Evolutionary conservation across 2,888 invertebrate species (phyloP).

Genomic region (Sclerodermus sp.): DNA sequence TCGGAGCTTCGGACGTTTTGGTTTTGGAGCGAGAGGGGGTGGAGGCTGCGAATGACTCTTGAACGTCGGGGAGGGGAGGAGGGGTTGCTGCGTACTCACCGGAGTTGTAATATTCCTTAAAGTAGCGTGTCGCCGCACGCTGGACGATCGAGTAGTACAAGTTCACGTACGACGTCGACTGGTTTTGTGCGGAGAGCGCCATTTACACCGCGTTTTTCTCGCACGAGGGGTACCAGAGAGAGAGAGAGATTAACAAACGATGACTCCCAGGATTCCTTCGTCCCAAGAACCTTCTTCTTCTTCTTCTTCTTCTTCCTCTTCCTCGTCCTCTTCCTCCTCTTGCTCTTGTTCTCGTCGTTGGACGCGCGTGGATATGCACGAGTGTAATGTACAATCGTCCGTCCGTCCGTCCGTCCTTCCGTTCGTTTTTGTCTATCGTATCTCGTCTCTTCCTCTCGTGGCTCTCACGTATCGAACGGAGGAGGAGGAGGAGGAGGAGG

Average conservation of each 20-base stretch:
- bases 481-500: too few species aligned
- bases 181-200: conserved; percentile 58
- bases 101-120: conserved; percentile 70
- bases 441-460: not conserved
- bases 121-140: conserved; percentile 68
- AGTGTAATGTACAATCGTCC: not conserved
- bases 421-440: too few species aligned
- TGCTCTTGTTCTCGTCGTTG: too few species aligned
- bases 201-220: conserved; percentile 49
- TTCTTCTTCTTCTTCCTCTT: too few species aligned
- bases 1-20: too few species aligned
- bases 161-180: conserved; percentile 69
- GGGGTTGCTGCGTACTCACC: conserved; percentile 52
- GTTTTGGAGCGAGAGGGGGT: not conserved
- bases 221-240: not conserved
- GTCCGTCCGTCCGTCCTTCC: conserved; percentile 1
- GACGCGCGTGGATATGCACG: too few species aligned
- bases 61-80: not conserved
- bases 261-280: too few species aligned
- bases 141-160: conserved; percentile 71
- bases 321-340: too few species aligned
- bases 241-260: too few species aligned
- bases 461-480: too few species aligned
- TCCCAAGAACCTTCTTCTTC: too few species aligned
- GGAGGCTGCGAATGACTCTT: not conserved